Percentiles rank a stretch among this genome's conserved stretches.
Conservation (phyloP, 2,888 invertebrate genomes). For the Apodemia hepburni region DNA sequence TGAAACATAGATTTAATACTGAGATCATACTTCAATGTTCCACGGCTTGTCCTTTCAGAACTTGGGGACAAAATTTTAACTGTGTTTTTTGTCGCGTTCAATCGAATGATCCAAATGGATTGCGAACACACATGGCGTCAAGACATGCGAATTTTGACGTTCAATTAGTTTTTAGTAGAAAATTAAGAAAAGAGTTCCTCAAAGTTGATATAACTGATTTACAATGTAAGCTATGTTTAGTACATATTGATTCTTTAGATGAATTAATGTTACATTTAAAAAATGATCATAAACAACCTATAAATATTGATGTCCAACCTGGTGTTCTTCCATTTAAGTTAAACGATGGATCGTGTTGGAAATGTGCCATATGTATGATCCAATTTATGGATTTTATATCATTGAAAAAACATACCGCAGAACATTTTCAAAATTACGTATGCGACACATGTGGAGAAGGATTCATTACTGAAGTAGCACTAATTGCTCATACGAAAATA, state of each 20-base stretch:
- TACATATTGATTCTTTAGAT: slow-evolving; percentile 58
- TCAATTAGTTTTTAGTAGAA: slow-evolving; percentile 62
- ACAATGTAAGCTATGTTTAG: slow-evolving; percentile 67
- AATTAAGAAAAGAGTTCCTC: slow-evolving; percentile 63
- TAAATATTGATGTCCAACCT: slow-evolving; percentile 63
- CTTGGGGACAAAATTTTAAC: slow-evolving; percentile 72
- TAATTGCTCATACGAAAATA: slow-evolving; percentile 60
- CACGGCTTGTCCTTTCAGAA: slow-evolving; percentile 66
- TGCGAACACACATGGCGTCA: slow-evolving; percentile 63
- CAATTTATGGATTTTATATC: slow-evolving; percentile 65
- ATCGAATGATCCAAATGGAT: slow-evolving; percentile 65
- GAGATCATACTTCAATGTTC: slow-evolving; percentile 70
- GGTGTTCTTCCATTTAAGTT: slow-evolving; percentile 68
- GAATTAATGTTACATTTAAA: slow-evolving; percentile 61
- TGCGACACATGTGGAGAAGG: slow-evolving; percentile 73
- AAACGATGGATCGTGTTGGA: slow-evolving; percentile 63
- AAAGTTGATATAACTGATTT: slow-evolving; percentile 69
- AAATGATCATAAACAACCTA: slow-evolving; percentile 66
- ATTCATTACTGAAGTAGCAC: slow-evolving; percentile 64
- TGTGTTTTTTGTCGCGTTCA: slow-evolving; percentile 68
- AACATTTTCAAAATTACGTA: slow-evolving; percentile 69
- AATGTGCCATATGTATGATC: slow-evolving; percentile 64
- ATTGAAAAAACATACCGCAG: slow-evolving; percentile 62
- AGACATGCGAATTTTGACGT: slow-evolving; percentile 65
- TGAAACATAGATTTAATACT: slow-evolving; percentile 65